Percentiles rank a stretch among this genome's conserved stretches.
Conservation (phyloP, 37 sponge, comb jelly and placozoan genomes). For the Aplysina aerophoba region DNA sequence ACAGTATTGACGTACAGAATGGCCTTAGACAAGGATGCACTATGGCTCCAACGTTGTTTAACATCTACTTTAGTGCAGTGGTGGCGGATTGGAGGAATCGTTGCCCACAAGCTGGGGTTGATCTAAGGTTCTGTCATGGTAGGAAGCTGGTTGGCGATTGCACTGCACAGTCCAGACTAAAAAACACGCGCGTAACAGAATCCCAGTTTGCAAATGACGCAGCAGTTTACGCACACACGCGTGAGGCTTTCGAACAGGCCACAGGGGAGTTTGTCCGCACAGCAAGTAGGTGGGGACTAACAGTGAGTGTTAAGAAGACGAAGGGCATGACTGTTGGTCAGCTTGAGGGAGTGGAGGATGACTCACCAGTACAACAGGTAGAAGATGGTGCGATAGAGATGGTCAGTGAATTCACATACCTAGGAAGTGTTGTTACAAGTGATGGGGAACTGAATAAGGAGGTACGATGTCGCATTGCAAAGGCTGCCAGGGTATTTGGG, state of each 20-base stretch:
- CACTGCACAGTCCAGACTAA: constrained; percentile 41
- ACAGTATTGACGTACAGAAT: background rate
- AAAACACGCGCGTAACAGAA: background rate
- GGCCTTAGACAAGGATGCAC: constrained; percentile 21
- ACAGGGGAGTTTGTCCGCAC: background rate
- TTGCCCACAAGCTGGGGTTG: constrained; percentile 31
- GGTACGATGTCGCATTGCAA: background rate
- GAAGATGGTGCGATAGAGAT: background rate
- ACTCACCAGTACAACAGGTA: background rate
- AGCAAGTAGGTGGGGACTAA: constrained; percentile 33
- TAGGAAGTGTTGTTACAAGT: background rate
- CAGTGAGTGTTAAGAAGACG: constrained; percentile 33
- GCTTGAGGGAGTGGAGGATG: constrained; percentile 14
- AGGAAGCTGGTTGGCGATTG: constrained; percentile 45
- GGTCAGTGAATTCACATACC: background rate
- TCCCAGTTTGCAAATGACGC: constrained; percentile 43
- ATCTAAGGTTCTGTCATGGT: constrained; percentile 1
- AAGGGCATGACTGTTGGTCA: background rate
- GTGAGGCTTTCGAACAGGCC: background rate
- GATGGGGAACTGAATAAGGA: background rate
- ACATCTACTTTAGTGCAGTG: constrained; percentile 42
- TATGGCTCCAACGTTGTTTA: constrained; percentile 33
- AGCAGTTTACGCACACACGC: constrained; percentile 3
- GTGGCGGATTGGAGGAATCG: constrained; percentile 34
- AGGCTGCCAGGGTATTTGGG: background rate